Conservation (phyloP, 1,140 invertebrate species). For the Sitobion miscanthi region DNA sequence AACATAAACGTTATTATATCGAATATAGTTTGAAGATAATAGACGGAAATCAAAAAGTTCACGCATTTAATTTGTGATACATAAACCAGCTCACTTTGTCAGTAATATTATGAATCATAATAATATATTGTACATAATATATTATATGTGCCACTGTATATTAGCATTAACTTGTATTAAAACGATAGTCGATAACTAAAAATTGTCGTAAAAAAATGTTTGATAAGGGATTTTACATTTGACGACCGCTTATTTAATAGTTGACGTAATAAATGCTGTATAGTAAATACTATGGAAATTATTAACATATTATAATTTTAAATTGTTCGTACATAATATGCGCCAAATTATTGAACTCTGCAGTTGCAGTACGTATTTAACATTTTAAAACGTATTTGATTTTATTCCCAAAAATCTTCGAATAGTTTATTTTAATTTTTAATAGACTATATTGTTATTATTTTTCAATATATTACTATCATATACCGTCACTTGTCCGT, state of each 20-base stretch:
- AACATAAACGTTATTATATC: not conserved
- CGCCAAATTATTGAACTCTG: not conserved
- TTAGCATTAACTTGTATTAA: not conserved
- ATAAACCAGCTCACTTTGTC: not conserved
- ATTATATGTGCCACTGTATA: not conserved
- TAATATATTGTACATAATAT: not conserved
- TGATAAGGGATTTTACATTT: conserved; percentile 10
- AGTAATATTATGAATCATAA: not conserved
- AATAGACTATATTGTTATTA: not conserved
- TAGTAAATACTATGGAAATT: not conserved
- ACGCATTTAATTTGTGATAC: not conserved
- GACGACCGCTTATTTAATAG: not conserved
- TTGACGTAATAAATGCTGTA: not conserved
- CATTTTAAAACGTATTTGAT: not conserved
- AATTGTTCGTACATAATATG: not conserved
- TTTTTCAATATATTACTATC: not conserved
- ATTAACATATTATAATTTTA: not conserved
- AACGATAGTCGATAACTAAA: not conserved
- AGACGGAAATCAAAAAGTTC: not conserved
- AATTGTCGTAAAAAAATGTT: conserved; percentile 4
- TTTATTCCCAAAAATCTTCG: not conserved
- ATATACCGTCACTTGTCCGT: not conserved
- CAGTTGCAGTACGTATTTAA: no score
- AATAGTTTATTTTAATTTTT: not conserved
- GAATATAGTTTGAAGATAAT: not conserved